phyloP scores from a whole-genome alignment of 2,797 vertebrate species.

The Neomorphus geoffroyi region DNA sequence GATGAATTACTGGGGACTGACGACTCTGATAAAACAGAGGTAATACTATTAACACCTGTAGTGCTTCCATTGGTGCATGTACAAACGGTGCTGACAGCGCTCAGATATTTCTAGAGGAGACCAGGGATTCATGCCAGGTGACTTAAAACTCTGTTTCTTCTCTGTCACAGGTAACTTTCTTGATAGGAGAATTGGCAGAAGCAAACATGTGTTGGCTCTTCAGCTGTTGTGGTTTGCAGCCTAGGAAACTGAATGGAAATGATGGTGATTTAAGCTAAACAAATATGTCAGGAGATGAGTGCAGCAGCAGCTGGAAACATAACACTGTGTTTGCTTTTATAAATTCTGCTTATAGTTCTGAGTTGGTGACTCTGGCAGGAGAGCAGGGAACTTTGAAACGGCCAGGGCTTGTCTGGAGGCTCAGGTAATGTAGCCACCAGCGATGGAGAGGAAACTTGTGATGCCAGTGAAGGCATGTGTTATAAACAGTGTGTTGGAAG shows the following conservation, averaged over 20 bases:
- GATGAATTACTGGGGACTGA: conserved; percentile 79
- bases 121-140: neutral
- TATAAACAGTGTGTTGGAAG: neutral
- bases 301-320: neutral
- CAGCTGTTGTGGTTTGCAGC: neutral
- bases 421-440: neutral
- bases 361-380: neutral
- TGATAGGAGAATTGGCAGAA: rapidly evolving
- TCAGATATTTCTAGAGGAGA: neutral
- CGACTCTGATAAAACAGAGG: conserved; percentile 89
- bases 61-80: rapidly evolving
- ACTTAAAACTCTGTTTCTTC: neutral
- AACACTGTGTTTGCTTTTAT: neutral
- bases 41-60: conserved; percentile 4
- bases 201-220: neutral
- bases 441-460: rapidly evolving
- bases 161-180: neutral
- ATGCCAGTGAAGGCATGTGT: rapidly evolving
- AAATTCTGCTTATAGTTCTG: neutral
- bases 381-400: neutral
- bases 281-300: neutral
- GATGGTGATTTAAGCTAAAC: neutral
- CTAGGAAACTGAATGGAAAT: neutral
- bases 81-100: neutral
- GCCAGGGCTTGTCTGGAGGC: neutral